Base-by-base conservation (phyloP, 2,113 vertebrate genomes). In the Sturnus vulgaris region DNA sequence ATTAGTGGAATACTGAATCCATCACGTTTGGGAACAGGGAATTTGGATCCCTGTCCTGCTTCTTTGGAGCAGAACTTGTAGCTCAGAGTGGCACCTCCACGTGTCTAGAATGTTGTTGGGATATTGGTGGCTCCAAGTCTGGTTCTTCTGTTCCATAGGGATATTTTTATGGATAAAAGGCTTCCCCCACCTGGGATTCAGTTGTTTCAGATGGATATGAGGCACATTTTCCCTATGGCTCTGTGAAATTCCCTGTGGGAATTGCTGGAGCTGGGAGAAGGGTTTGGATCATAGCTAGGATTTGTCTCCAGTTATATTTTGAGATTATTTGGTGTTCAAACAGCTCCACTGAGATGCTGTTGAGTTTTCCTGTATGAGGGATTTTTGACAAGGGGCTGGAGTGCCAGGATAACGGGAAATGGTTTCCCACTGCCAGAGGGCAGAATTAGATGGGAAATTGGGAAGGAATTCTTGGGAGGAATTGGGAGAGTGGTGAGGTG, bases 41-140 rank as follows among this genome's bases (percentile, higher is more conserved):
- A 33, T 44, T 79, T 28, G 15, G 2, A 1, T 65, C 56, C 12
- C 0, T 15, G 23, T 77, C n/a, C 35, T 40, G n/a, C n/a, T 83
- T 59, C 39, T 9, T 76, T 42, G 19, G 37, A 44, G 70, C n/a
- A 55, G 73, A n/a, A 35, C 35, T 57, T 2, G 3, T 44, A 35
- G 27, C 44, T 52, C 4, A 39, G 68, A 33, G 55, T 15, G 4
- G 40, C 49, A 49, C 4, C 24, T 22, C 6, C 0, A 0, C 0
- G 0, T 12, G 23, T 0, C 3, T 44, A 70, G 66, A 33, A 20
- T 0, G 4, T 23, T 64, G 39, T 21, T 23, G 20, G 15, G 61
- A 3, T 8, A 9, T 40, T 86, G 57, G 25, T 64, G 8, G 3
- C 33, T 64, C 7, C 1, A 8, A 47, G 20, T n/a, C 17, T 42